Conservation (phyloP, 2,888 invertebrate species). For the Acrobeloides nanus region DNA sequence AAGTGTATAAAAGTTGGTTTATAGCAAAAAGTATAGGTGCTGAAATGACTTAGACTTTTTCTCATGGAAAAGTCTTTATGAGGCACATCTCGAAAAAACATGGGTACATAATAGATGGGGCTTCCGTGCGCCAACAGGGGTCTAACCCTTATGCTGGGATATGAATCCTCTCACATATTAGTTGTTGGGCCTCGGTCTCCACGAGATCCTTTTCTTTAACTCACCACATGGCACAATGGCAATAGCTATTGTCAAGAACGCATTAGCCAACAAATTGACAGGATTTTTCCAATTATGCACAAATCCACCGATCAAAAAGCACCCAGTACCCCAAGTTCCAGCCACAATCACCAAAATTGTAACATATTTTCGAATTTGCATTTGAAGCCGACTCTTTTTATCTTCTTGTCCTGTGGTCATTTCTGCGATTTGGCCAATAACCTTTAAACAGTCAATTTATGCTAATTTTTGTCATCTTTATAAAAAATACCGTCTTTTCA, state of each 20-base stretch:
- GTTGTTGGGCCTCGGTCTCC: too few relatives aligned
- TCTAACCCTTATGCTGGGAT: too few relatives aligned
- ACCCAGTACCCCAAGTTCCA: conserved; percentile 25
- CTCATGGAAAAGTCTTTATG: background rate
- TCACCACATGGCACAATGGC: too few relatives aligned
- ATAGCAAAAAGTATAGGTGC: too few relatives aligned
- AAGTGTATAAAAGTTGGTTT: conserved; percentile 1
- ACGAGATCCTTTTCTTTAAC: too few relatives aligned
- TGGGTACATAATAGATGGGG: too few relatives aligned
- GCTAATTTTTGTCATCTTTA: too few relatives aligned
- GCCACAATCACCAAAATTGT: conserved; percentile 34
- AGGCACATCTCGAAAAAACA: conserved; percentile 7
- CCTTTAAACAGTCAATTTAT: too few relatives aligned
- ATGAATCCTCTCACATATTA: too few relatives aligned
- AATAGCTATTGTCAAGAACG: conserved; percentile 25
- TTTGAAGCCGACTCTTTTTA: conserved; percentile 25
- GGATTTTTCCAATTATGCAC: conserved; percentile 24
- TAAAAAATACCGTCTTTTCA: conserved; percentile 22
- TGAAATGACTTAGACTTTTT: too few relatives aligned
- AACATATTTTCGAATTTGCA: conserved; percentile 33
- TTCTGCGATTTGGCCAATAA: conserved; percentile 37
- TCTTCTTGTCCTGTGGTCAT: conserved; percentile 31
- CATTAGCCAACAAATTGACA: conserved; percentile 26
- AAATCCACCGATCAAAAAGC: conserved; percentile 28
- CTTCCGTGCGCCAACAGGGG: too few relatives aligned